These are phyloP conservation scores for Geotrypetes seraphini DNA, from an alignment of 2,797 vertebrate genomes.

Conservation along the genomic window DNA sequence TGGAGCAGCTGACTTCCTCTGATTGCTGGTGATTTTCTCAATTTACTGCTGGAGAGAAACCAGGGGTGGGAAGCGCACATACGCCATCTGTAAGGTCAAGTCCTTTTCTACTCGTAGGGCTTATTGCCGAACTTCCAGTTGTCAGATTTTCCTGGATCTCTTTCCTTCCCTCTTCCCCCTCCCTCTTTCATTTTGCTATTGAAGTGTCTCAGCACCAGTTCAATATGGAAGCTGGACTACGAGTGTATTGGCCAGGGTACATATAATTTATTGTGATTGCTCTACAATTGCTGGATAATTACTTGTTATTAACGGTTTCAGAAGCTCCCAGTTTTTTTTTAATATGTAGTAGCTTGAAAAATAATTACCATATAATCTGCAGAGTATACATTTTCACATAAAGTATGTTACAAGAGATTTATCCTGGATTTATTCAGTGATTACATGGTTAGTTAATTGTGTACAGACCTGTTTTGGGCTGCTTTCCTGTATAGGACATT, in stretches of 20 bases:
- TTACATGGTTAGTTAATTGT: too few relatives aligned
- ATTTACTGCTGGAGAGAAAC: neutral
- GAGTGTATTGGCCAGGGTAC: constrained; percentile 3
- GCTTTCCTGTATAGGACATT: too few relatives aligned
- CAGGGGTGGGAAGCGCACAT: neutral
- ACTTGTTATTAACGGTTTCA: constrained; percentile 11
- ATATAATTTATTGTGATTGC: constrained; percentile 10
- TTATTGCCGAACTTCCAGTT: neutral
- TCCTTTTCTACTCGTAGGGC: neutral
- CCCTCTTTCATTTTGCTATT: too few relatives aligned
- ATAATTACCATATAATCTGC: neutral
- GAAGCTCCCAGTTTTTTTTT: neutral
- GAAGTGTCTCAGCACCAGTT: constrained; percentile 3
- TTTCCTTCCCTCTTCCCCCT: too few relatives aligned
- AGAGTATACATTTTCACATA: neutral
- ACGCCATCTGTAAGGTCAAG: constrained; percentile 2
- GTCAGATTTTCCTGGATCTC: neutral
- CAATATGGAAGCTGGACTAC: neutral
- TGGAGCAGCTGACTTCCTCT: constrained; percentile 26
- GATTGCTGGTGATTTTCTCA: constrained; percentile 28
- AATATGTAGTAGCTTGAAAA: neutral
- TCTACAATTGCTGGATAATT: constrained; percentile 18
- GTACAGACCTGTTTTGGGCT: too few relatives aligned
- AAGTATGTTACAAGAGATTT: neutral
- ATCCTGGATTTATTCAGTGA: too few relatives aligned